Conservation (phyloP, 2,113 vertebrate species). For the Podarcis raffonei region DNA sequence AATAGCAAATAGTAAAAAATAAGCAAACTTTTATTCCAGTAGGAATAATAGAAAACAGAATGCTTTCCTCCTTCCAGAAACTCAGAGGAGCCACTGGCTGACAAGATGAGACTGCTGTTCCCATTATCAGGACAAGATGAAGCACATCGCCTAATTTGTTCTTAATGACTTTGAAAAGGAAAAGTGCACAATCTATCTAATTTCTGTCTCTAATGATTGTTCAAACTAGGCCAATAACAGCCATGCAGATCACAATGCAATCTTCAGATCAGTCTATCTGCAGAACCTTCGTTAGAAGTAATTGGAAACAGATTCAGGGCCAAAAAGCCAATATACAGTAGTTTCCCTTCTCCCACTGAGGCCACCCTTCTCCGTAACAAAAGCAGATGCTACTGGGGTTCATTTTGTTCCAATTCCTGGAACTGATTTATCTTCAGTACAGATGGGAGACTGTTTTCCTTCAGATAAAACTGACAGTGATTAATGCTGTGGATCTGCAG, state of each 20-base stretch:
- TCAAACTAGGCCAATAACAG: slow-evolving; percentile 16
- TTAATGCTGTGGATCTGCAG: neutral
- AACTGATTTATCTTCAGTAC: slow-evolving; percentile 13
- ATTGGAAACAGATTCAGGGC: slow-evolving; percentile 39
- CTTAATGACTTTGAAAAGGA: slow-evolving; percentile 10
- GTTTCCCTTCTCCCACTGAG: neutral
- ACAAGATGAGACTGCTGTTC: neutral
- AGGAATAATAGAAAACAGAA: neutral
- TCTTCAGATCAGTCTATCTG: slow-evolving; percentile 42
- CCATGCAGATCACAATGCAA: slow-evolving; percentile 21
- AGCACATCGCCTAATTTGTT: neutral
- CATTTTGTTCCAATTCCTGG: slow-evolving; percentile 51
- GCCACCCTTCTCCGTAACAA: slow-evolving; percentile 14
- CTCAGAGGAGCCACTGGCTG: neutral
- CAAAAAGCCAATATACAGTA: neutral
- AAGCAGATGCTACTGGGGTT: slow-evolving; percentile 2
- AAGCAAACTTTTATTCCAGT: neutral
- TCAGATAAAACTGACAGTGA: slow-evolving; percentile 23
- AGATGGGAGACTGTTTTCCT: slow-evolving; percentile 19
- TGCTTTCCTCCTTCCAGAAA: neutral
- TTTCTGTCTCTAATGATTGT: neutral
- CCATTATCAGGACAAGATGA: neutral
- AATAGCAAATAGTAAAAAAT: neutral
- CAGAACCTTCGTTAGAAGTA: neutral
- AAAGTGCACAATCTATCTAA: neutral